Percentiles rank a stretch among this genome's conserved stretches.
Evolutionary conservation across 2,113 vertebrate genomes (phyloP).

Genomic region (Thamnaconus septentrionalis): DNA sequence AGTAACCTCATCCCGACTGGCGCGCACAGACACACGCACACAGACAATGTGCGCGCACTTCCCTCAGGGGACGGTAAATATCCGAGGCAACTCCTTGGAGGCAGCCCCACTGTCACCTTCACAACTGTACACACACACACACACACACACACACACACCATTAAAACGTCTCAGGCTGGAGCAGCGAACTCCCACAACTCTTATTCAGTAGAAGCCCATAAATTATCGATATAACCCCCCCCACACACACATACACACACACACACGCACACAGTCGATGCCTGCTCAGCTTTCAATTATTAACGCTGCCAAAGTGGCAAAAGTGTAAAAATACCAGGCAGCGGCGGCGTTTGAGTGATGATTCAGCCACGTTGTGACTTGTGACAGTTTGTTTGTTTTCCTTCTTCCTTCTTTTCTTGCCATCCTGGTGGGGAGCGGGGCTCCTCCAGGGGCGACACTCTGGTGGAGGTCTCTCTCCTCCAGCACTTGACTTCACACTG

Average conservation of each 20-base stretch:
- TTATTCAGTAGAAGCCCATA: constrained; percentile 54
- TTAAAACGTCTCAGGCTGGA: constrained; percentile 29
- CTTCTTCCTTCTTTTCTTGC: background rate
- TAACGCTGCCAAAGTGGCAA: constrained; percentile 47
- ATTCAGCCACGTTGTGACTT: background rate
- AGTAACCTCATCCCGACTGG: constrained; percentile 78
- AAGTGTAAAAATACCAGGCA: constrained; percentile 48
- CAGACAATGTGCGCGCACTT: constrained; percentile 1
- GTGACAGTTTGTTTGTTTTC: constrained; percentile 5
- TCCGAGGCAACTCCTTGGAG: background rate
- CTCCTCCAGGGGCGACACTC: background rate
- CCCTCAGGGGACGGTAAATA: constrained; percentile 47
- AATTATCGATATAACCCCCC: constrained; percentile 61
- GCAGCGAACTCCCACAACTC: constrained; percentile 37
- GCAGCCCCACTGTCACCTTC: background rate
- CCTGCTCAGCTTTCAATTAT: constrained; percentile 59
- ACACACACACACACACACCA: constrained; percentile 14
- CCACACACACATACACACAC: background rate
- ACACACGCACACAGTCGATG: background rate
- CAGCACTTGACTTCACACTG: constrained; percentile 69
- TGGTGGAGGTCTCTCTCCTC: constrained; percentile 45
- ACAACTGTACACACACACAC: constrained; percentile 7
- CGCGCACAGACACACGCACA: background rate
- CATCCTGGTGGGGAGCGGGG: too few species aligned
- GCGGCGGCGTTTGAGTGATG: constrained; percentile 7